phyloP scores from a whole-genome alignment of 2,113 vertebrate genomes.

The Centrocercus urophasianus region DNA sequence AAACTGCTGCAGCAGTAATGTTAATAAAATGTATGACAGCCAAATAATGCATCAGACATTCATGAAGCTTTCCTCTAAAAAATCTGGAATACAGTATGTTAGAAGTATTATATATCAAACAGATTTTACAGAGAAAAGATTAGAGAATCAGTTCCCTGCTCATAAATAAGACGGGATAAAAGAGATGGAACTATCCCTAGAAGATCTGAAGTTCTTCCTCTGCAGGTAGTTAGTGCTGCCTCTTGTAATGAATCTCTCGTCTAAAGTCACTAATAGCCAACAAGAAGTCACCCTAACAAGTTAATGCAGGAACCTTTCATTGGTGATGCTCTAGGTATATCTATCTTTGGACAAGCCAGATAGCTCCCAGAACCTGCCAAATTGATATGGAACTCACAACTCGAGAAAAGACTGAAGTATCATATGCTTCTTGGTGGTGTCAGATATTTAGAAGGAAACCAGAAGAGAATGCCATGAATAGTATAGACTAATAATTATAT shows the following conservation, averaged over 20 bases:
- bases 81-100: neutral
- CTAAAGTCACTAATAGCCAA: neutral
- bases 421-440: neutral
- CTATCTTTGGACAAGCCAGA: neutral
- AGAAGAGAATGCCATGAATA: neutral
- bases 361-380: neutral
- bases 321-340: neutral
- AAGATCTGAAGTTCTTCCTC: neutral
- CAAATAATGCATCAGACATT: conserved; percentile 26
- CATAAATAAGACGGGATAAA: neutral
- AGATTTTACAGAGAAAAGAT: conserved; percentile 36
- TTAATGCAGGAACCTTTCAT: neutral
- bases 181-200: neutral
- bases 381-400: neutral
- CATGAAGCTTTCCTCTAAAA: conserved; percentile 7
- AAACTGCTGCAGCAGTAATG: neutral
- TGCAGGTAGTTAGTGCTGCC: neutral
- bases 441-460: neutral
- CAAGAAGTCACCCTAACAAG: neutral
- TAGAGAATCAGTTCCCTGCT: neutral
- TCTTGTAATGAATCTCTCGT: neutral
- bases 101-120: neutral
- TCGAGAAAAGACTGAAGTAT: neutral
- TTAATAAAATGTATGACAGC: neutral
- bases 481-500: neutral